Conservation (phyloP, 1,140 invertebrate species). For the Hycleus phaleratus region DNA sequence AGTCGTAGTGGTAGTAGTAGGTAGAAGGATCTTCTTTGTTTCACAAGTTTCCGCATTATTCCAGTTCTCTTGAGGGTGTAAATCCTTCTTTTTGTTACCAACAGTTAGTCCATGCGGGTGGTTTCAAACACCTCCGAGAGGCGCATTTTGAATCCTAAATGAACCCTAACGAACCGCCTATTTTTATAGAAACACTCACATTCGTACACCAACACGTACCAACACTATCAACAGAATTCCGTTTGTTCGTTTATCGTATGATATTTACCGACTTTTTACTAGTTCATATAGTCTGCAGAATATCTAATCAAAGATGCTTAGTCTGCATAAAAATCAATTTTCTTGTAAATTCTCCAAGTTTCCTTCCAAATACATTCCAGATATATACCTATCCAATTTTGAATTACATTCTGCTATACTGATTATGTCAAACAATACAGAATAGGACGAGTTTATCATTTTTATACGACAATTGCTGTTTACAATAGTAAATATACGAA, state of each 20-base stretch:
- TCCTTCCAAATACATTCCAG: no score
- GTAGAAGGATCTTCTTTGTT: conserved; percentile 25
- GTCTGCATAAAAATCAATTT: no score
- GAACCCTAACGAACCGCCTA: conserved; percentile 15
- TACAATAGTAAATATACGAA: no score
- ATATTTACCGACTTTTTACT: conserved; percentile 7
- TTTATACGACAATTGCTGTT: no score
- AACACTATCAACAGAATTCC: not conserved
- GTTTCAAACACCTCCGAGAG: conserved; percentile 8
- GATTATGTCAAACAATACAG: no score
- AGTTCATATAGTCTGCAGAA: no score
- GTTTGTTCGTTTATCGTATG: conserved; percentile 5
- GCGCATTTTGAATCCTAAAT: conserved; percentile 8
- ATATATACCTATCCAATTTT: no score
- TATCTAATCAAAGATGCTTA: no score
- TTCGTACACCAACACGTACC: no score
- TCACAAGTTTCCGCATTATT: conserved; percentile 27
- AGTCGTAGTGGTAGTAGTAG: not conserved
- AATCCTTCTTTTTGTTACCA: conserved; percentile 33
- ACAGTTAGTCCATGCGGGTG: conserved; percentile 14
- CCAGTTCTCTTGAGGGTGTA: conserved; percentile 26
- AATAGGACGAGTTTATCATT: no score
- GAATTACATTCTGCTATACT: no score
- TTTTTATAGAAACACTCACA: not conserved
- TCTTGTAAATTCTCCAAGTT: no score